phyloP scores from a whole-genome alignment of 2,888 invertebrate genomes.

The Spilosoma lubricipeda region DNA sequence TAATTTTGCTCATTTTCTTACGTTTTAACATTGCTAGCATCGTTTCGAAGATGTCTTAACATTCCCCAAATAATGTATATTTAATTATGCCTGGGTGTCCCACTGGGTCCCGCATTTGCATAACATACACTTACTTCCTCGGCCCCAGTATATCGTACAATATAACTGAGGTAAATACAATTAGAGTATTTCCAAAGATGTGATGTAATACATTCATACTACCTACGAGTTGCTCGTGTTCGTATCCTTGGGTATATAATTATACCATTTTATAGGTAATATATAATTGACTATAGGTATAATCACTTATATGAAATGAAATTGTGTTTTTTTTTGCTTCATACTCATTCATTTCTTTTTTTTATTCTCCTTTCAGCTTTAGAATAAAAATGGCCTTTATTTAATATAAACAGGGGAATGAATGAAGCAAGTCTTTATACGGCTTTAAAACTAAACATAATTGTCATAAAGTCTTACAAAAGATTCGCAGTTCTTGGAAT shows the following conservation, averaged over 20 bases:
- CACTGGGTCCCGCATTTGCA: not conserved
- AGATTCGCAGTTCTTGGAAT: not conserved
- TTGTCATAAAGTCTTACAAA: not conserved
- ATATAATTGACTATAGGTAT: too few species aligned
- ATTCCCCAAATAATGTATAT: not conserved
- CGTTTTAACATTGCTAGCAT: not conserved
- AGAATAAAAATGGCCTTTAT: too few species aligned
- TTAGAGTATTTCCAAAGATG: not conserved
- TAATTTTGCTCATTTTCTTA: not conserved
- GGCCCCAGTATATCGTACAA: not conserved
- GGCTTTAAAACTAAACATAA: not conserved
- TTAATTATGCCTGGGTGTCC: not conserved
- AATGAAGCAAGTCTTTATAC: not conserved
- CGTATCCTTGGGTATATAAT: not conserved
- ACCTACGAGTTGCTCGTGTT: not conserved
- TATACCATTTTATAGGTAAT: too few species aligned
- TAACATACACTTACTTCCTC: not conserved
- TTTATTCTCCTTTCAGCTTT: too few species aligned
- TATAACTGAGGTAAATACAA: slow-evolving; percentile 3
- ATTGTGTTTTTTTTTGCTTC: too few species aligned
- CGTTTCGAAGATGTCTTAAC: not conserved
- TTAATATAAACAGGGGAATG: not conserved
- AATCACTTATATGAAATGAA: too few species aligned
- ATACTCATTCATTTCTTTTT: too few species aligned
- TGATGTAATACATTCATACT: not conserved